Evolutionary conservation across 2,797 vertebrate genomes (phyloP).

Genomic region (Ctenochaetus hawaiiensis): DNA sequence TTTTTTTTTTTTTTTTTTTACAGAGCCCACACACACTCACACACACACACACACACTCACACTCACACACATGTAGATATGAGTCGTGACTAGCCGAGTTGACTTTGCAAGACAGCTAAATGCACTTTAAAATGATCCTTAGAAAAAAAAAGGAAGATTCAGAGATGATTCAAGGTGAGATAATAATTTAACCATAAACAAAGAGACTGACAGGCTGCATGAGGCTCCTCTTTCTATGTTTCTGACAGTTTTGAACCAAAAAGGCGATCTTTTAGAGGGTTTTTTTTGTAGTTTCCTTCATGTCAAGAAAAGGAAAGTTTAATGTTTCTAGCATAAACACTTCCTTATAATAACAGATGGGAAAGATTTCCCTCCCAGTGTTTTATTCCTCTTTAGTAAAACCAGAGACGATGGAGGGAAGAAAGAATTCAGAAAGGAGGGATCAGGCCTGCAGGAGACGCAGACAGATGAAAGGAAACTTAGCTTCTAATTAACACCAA

Average conservation of each 20-base stretch:
- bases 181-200: background rate
- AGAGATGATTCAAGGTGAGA: background rate
- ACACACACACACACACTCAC: constrained; percentile 12
- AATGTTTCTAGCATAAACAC: background rate
- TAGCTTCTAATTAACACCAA: background rate
- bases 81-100: constrained; percentile 61
- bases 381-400: background rate
- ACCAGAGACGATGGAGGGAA: background rate
- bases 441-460: background rate
- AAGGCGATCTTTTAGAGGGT: background rate
- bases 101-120: constrained; percentile 38
- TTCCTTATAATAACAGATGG: background rate
- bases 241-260: background rate
- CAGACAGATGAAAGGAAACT: background rate
- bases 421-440: too few relatives aligned
- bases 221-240: background rate
- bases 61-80: constrained; percentile 18
- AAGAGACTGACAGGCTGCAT: background rate
- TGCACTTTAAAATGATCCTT: constrained; percentile 2
- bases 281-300: background rate
- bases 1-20: background rate
- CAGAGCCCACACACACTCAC: constrained; percentile 43
- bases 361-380: background rate
- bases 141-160: background rate
- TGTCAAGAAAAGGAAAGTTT: background rate